Percentiles rank a stretch among this genome's conserved stretches.
These are phyloP conservation scores for Orthosia gracilis DNA, from an alignment of 2,888 invertebrate species.

Conservation along the genomic window DNA sequence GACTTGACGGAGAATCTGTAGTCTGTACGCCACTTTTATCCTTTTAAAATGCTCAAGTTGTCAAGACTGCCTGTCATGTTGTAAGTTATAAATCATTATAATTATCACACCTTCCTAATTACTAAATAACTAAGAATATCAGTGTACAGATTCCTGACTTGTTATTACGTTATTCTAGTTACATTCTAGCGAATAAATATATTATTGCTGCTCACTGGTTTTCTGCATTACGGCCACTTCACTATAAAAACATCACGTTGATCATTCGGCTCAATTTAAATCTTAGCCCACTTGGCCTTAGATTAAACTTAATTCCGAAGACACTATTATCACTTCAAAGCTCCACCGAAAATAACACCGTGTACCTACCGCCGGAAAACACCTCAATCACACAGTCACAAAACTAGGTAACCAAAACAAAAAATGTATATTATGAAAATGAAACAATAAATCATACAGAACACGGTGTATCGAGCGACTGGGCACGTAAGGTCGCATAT, in stretches of 20 bases:
- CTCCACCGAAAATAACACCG: neutral
- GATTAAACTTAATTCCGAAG: neutral
- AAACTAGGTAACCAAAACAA: conserved; percentile 31
- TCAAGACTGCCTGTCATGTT: too few relatives aligned
- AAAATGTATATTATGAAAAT: conserved; percentile 70
- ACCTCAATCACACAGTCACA: conserved; percentile 26
- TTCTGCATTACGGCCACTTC: neutral
- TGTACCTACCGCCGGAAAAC: neutral
- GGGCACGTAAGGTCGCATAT: conserved; percentile 68
- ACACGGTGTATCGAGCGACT: conserved; percentile 67
- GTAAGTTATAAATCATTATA: neutral
- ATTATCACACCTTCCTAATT: neutral
- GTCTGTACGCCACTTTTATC: too few relatives aligned
- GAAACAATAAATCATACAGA: conserved; percentile 72
- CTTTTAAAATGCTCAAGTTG: too few relatives aligned
- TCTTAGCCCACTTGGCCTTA: too few relatives aligned
- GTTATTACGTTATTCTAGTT: neutral
- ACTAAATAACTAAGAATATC: too few relatives aligned
- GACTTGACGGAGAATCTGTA: neutral
- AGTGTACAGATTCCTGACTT: neutral
- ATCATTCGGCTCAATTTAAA: too few relatives aligned
- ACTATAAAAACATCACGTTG: too few relatives aligned
- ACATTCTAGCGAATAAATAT: neutral
- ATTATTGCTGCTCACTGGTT: neutral
- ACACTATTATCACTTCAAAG: neutral